Evolutionary conservation across 1,140 invertebrate genomes (phyloP), one percentile per base, ranked within the genome.

Genomic region (Daktulosphaira vitifoliae): DNA sequence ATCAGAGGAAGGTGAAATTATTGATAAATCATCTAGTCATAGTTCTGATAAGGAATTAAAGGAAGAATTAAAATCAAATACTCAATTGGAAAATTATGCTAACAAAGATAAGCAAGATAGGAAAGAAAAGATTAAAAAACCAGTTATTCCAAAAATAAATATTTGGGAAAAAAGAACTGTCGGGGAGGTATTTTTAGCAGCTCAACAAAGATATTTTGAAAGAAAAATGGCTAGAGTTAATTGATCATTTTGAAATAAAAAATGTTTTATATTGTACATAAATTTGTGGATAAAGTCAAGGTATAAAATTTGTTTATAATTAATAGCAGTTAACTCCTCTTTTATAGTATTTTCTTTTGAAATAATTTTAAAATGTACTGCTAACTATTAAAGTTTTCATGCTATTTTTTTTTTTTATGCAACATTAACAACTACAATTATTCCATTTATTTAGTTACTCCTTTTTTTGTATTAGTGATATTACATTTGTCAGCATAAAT

Each of bases 161-260:
- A 86, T 91, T 69, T 92, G 87, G 87, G 82, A 84, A 71, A 94
- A 94, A 71, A 80, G 89, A 71, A 93, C 89, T 52, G 81, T 92
- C 15, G 90, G 88, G 1, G 78, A 82, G 51, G 78, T 84, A n/a
- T 89, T 89, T 76, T 84, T 88, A 65, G 84, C 82, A 53, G 90
- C 90, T n/a, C 72, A 88, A 23, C 78, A 85, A 68, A 80, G 88
- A 71, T 94, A 92, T 77, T 85, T 87, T 71, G 79, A 84, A 70
- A 80, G 91, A 68, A 90, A 90, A 76, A 76, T 81, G 64, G 73
- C 72, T 44, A 78, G 81, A 65, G 29, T 42, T 62, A 62, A 46
- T 62, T n/a, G 25, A 46, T 23, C 13, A 33, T 33, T 6, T 33
- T 33, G 11, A 33, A 33, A n/a, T n/a, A n/a, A n/a, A n/a, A n/a